Evolutionary conservation across 2,888 invertebrate genomes (phyloP).

Genomic region (Agrochola macilenta): DNA sequence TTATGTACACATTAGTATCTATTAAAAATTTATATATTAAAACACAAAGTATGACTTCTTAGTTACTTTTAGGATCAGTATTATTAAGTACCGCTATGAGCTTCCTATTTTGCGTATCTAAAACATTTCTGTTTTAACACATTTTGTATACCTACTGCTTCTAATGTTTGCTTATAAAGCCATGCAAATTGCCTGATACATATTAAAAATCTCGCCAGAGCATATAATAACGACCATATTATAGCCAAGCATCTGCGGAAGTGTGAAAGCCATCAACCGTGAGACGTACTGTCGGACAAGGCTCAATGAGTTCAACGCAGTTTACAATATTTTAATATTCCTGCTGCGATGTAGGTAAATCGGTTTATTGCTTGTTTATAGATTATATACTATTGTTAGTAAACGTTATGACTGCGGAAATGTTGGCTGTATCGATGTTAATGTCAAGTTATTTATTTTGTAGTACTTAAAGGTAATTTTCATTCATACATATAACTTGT

Average conservation of each 20-base stretch:
- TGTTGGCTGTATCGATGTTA: constrained; percentile 8
- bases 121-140: neutral
- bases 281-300: constrained; percentile 40
- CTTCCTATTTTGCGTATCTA: neutral
- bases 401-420: constrained; percentile 42
- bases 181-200: neutral
- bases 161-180: neutral
- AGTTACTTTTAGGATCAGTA: neutral
- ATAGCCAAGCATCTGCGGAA: constrained; percentile 35
- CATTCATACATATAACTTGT: neutral
- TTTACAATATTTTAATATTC: constrained; percentile 56
- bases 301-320: constrained; percentile 46
- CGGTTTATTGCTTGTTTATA: constrained; percentile 40
- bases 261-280: constrained; percentile 52
- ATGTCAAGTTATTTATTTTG: constrained; percentile 14
- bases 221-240: neutral
- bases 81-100: neutral
- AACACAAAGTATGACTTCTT: neutral
- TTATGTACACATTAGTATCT: neutral
- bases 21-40: neutral
- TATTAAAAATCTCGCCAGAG: constrained; percentile 1
- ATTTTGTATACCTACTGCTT: neutral
- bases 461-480: neutral
- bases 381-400: constrained; percentile 30
- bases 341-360: constrained; percentile 51